These are phyloP conservation scores for Anoplophora glabripennis DNA, from an alignment of 1,140 invertebrate genomes.

Conservation along the genomic window DNA sequence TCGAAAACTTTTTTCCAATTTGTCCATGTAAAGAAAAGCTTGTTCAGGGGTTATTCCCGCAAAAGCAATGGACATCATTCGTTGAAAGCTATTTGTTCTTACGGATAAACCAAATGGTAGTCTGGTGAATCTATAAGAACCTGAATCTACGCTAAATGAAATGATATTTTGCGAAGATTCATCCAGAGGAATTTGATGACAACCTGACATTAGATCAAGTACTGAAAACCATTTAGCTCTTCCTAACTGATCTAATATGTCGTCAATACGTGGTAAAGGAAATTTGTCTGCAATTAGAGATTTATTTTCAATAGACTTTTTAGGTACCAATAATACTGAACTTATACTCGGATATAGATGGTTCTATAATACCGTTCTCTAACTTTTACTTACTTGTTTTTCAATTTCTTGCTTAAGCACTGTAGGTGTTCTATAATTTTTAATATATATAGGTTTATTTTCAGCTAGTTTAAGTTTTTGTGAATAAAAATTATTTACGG, in stretches of 20 bases:
- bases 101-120: constrained; percentile 18
- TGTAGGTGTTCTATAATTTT: too few species aligned
- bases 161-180: background rate
- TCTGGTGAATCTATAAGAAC: constrained; percentile 19
- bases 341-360: too few species aligned
- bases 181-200: constrained; percentile 6
- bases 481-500: too few species aligned
- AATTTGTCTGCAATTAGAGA: constrained; percentile 15
- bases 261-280: constrained; percentile 9
- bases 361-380: too few species aligned
- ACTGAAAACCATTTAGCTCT: constrained; percentile 13
- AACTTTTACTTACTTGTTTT: too few species aligned
- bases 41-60: constrained; percentile 7
- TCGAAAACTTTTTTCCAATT: constrained; percentile 7
- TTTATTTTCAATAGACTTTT: constrained; percentile 12
- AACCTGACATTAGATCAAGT: background rate
- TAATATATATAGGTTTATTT: too few species aligned
- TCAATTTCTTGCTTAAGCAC: too few species aligned
- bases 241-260: constrained; percentile 14
- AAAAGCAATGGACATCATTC: constrained; percentile 20
- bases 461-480: too few species aligned
- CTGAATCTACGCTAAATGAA: constrained; percentile 10
- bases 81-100: constrained; percentile 16
- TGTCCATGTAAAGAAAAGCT: constrained; percentile 23
- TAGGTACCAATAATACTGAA: constrained; percentile 13